Base-by-base conservation (phyloP, 2,113 vertebrate species). In the Pristiophorus japonicus region DNA sequence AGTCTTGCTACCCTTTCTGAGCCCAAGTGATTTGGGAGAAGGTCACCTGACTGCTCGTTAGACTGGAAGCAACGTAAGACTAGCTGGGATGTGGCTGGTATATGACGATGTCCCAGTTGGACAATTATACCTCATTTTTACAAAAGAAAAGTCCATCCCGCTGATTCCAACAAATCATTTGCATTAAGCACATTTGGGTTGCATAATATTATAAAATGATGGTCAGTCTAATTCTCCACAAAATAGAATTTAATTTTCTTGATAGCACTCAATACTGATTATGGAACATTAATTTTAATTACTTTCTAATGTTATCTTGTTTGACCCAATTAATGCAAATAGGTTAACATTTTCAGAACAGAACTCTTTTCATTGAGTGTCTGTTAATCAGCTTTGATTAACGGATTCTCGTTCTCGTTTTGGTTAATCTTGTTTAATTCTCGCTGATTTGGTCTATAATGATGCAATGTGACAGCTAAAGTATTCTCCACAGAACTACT, bases 261-360 rank as follows among this genome's bases (percentile, higher is more conserved):
- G 62, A 91, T 38, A 38, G 88, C 59, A 63, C 59, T n/a, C 87
- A 59, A 63, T 65, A 63, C 34, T 65, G n/a, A 92, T 92, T 92
- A 92, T 63, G 62, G 85, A 90, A 62, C 51, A 90, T 63, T 20
- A 92, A 63, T 63, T 63, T 63, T n/a, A 63, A 92, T 92, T 92
- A 92, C 88, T 65, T 92, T 92, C 34, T 92, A 92, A 65, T 38
- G 59, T 8, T 92, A 63, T 92, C 47, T 92, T 92, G 59, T 92
- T 92, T 92, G 88, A 92, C 30, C 88, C 34, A 81, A 92, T 92
- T 92, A 63, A 38, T 92, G 59, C n/a, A 92, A 63, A 65, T 63
- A 63, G 59, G n/a, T 30, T 42, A 92, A 92, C 59, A 62, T 92
- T 65, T 92, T 63, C 88, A 92, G n/a, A 92, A n/a, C 55, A 91